Conservation (phyloP, 2,797 vertebrate species). For the Ibycter americanus region DNA sequence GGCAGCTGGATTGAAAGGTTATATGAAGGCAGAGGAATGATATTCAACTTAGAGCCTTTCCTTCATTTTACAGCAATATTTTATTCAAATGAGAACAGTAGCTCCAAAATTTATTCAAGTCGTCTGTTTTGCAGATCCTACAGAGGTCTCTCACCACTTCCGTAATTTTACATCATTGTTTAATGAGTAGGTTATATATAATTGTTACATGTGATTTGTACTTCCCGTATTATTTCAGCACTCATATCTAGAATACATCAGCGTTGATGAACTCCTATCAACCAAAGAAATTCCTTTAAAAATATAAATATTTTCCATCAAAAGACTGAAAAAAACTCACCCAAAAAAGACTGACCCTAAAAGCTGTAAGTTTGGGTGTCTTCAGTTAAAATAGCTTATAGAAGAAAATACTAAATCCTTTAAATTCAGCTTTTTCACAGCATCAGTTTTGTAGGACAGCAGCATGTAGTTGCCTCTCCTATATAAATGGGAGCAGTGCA, state of each 20-base stretch:
- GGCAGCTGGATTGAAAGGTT: not conserved
- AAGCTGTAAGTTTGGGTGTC: not conserved
- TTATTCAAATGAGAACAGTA: not conserved
- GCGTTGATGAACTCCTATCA: not conserved
- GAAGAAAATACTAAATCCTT: not conserved
- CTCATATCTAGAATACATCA: accelerated
- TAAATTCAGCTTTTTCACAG: not conserved
- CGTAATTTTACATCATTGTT: accelerated
- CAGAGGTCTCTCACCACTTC: not conserved
- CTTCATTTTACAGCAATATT: not conserved
- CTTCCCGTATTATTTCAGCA: not conserved
- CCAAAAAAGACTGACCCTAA: not conserved
- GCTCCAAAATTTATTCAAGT: not conserved
- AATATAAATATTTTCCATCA: not conserved
- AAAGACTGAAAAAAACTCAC: not conserved
- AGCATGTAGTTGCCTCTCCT: accelerated
- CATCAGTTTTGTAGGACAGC: not conserved
- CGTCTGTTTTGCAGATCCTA: not conserved
- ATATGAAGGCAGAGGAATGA: not conserved
- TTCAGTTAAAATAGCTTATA: not conserved
- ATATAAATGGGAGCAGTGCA: not conserved
- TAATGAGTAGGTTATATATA: not conserved
- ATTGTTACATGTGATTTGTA: not conserved
- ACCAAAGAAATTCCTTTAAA: not conserved
- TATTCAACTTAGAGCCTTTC: not conserved